Evolutionary conservation across 2,888 invertebrate species (phyloP), one percentile per base, ranked within the genome.

Genomic region (Dicranocentrus wangi): DNA sequence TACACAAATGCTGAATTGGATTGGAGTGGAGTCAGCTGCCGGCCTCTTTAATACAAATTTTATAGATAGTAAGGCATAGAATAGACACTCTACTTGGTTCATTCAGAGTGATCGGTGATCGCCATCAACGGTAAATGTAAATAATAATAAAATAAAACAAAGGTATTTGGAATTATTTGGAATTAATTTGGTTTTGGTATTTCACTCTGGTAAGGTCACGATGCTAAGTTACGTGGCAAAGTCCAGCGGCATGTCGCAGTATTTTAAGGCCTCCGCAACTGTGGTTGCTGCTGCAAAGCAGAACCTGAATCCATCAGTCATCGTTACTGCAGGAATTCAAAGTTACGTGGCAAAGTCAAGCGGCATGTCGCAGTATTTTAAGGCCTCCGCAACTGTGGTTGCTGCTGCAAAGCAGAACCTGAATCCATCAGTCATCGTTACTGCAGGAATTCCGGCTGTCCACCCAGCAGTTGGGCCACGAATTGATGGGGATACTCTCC

Each of bases 241-340:
- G 75, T 86, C 87, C 17, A 81, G 85, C 21, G 85, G 82, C 58
- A 82, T 87, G 73, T 83, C 87, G 3, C 86, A 87, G 17, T 85
- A 83, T 70, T 76, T 86, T 51, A 87, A 87, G 71, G 86, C 86
- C 17, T 84, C 86, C 13, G 78, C 85, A 2, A 43, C 63, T 0
- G 84, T 82, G 8, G 85, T 87, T 27, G 61, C 68, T 2, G 83
- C 79, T 68, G 82, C 81, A 3, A 87, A 85, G 51, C 82, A 92
- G 92, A 93, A 92, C 70, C 92, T 95, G 32, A 91, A 93, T 82
- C 92, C 92, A 87, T 92, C 93, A n/a, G n/a, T n/a, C n/a, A n/a
- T n/a, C n/a, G n/a, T n/a, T n/a, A n/a, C n/a, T n/a, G n/a, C n/a
- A n/a, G n/a, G n/a, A n/a, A 87, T 87, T 87, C 60, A 87, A 77